These are phyloP conservation scores for Linepithema humile DNA, from an alignment of 1,140 invertebrate genomes.

Conservation along the genomic window DNA sequence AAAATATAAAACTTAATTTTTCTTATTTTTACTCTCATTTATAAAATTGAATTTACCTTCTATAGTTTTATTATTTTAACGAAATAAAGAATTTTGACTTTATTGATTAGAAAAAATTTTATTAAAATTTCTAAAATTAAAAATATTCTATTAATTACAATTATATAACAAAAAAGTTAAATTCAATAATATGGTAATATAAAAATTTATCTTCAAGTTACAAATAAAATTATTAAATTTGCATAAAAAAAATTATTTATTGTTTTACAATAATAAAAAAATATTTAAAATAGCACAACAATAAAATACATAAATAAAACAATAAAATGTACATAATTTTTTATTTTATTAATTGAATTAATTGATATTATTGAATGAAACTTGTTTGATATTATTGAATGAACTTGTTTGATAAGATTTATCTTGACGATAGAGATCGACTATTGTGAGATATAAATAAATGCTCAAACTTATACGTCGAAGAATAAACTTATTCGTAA, in stretches of 20 bases:
- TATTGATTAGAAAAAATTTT: background rate
- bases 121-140: too few relatives aligned
- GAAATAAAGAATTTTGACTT: background rate
- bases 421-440: background rate
- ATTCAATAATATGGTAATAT: too few relatives aligned
- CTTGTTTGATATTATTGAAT: too few relatives aligned
- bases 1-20: constrained; percentile 15
- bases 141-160: too few relatives aligned
- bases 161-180: too few relatives aligned
- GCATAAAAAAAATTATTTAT: background rate
- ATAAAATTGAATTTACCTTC: constrained; percentile 1
- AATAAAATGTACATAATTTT: background rate
- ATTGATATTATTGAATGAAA: background rate
- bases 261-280: background rate
- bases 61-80: background rate
- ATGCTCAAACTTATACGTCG: constrained; percentile 3
- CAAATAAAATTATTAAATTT: too few relatives aligned
- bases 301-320: background rate
- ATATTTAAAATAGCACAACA: background rate
- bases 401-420: too few relatives aligned
- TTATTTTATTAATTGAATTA: background rate
- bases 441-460: background rate
- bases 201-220: too few relatives aligned
- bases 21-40: constrained; percentile 18
- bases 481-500: constrained; percentile 23